Conservation (phyloP, 2,797 vertebrate species). For the Gila robusta region DNA sequence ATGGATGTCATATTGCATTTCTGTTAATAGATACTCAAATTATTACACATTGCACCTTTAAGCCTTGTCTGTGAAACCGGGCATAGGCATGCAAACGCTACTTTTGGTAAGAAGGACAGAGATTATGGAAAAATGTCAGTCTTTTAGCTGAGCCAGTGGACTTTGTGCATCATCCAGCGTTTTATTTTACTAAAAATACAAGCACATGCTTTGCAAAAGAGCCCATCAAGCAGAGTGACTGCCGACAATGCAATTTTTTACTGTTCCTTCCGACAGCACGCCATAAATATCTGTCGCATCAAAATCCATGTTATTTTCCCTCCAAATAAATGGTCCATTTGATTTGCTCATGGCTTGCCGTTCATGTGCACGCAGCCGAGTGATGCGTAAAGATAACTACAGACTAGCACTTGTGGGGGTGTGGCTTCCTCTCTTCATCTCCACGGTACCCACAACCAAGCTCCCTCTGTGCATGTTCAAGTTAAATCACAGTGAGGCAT, state of each 20-base stretch:
- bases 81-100: neutral
- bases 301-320: conserved; percentile 48
- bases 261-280: conserved; percentile 10
- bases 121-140: neutral
- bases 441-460: conserved; percentile 21
- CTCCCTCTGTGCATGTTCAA: conserved; percentile 8
- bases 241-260: conserved; percentile 3
- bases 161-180: conserved; percentile 10
- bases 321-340: conserved; percentile 55
- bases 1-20: too few relatives aligned
- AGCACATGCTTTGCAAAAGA: conserved; percentile 35
- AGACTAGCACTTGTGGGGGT: conserved; percentile 8
- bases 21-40: too few relatives aligned
- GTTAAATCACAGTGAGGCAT: conserved; percentile 44
- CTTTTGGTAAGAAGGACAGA: neutral
- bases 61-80: neutral
- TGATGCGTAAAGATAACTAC: conserved; percentile 35
- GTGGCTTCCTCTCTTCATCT: conserved; percentile 12
- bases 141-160: conserved; percentile 3
- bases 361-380: neutral
- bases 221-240: conserved; percentile 39
- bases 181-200: conserved; percentile 45
- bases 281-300: conserved; percentile 58
- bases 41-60: neutral
- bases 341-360: conserved; percentile 42